A percentile compares a stretch with the other conserved stretches of the same genome.
phyloP scores from a whole-genome alignment of 2,797 vertebrate species.

The Phyllotis vaccarum region DNA sequence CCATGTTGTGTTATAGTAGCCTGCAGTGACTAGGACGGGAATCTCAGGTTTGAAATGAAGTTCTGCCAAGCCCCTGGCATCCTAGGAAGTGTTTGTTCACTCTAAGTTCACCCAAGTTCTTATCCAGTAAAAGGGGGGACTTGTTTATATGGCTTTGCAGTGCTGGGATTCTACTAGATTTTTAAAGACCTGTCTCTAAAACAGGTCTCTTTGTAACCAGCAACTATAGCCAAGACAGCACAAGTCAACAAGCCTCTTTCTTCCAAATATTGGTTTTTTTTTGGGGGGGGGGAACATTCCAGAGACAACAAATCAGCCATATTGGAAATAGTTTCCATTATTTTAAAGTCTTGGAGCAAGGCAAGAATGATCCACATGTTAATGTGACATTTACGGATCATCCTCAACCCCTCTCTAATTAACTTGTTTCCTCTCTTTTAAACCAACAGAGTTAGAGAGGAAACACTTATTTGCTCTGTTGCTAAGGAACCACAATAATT shows the following conservation, averaged over 20 bases:
- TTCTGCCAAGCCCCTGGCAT: not conserved
- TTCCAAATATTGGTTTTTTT: slow-evolving; percentile 64
- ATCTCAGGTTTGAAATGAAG: not conserved
- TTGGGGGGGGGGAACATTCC: slow-evolving; percentile 41
- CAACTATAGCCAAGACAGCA: not conserved
- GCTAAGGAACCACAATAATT: slow-evolving; percentile 89
- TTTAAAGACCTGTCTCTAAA: slow-evolving; percentile 31
- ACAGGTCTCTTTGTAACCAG: not conserved
- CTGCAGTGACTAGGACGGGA: not conserved
- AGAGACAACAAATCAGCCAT: slow-evolving; percentile 48
- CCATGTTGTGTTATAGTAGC: not conserved
- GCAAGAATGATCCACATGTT: slow-evolving; percentile 87
- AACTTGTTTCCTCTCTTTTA: slow-evolving; percentile 89
- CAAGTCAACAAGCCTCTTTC: not conserved
- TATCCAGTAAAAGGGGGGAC: not conserved
- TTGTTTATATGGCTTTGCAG: not conserved
- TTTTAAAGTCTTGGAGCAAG: slow-evolving; percentile 81
- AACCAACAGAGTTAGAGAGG: slow-evolving; percentile 87
- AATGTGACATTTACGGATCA: slow-evolving; percentile 91
- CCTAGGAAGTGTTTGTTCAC: not conserved
- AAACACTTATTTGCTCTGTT: slow-evolving; percentile 89
- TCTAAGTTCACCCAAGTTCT: not conserved
- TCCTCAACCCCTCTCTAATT: slow-evolving; percentile 89
- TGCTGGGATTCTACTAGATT: not conserved
- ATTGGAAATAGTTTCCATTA: slow-evolving; percentile 80